Base-by-base conservation (phyloP, 2,113 vertebrate genomes). In the Aldabrachelys gigantea region DNA sequence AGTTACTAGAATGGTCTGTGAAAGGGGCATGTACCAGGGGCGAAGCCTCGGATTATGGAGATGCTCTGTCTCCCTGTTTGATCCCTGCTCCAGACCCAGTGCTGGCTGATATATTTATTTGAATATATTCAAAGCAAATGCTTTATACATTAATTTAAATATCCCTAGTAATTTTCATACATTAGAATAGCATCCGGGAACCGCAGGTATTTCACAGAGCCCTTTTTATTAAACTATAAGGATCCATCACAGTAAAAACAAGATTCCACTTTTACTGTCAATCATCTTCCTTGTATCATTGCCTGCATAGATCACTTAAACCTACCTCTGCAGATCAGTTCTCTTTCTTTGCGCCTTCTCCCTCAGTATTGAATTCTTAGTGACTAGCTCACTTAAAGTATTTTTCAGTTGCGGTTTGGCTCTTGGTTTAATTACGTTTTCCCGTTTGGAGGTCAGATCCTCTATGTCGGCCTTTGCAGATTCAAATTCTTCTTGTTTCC, bases 401-500 rank as follows among this genome's bases (percentile, higher is more conserved):
- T 87, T 87, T 91, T 98, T 97, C 87, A 99, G 98, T 5, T 97
- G 96, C 17, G 57, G 85, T 94, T 98, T 97, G 89, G 98, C 95
- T 91, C 98, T 97, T 38, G 97, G 95, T 44, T 95, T 98, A 80
- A 90, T 97, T 19, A 99, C 9, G 41, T 84, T 93, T 47, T 97
- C 94, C 92, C 99, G 52, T 25, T 97, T 95, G 21, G 96, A 90
- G 1, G 57, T 89, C 80, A 98, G 94, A 16, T 91, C 96, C 95
- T 98, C 98, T 49, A 99, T 91, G 76, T 98, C 83, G 54, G 96
- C 94, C 50, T 98, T 69, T 9, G 98, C 85, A 35, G 96, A 96
- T 72, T 98, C 97, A 91, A 99, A 97, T n/a, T 98, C 98, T 47
- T 98, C 96, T 86, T 98, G 97, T 96, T 97, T 4, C 95, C 91